A percentile compares a stretch with the other conserved stretches of the same genome.
Evolutionary conservation across 1,140 invertebrate species (phyloP).

Genomic region (Euborellia annulipes): DNA sequence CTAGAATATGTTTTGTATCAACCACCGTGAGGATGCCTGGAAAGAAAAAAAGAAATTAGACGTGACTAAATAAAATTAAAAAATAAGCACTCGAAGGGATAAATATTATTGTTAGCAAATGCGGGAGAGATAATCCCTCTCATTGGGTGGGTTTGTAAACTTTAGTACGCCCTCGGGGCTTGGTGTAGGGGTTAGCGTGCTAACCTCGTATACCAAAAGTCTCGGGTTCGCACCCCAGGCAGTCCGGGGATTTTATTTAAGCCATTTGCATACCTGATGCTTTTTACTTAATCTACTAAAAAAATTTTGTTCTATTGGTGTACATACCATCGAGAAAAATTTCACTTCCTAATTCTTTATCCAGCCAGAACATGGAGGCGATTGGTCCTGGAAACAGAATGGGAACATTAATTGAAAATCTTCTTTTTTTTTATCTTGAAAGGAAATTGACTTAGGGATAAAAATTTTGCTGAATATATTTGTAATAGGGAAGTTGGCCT

Average conservation of each 20-base stretch:
- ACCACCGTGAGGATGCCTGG: conserved; percentile 38
- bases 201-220: too few relatives aligned
- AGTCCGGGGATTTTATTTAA: too few relatives aligned
- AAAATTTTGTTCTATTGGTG: background rate
- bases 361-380: conserved; percentile 44
- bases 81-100: background rate
- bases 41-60: conserved; percentile 14
- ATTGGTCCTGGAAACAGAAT: conserved; percentile 34
- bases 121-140: background rate
- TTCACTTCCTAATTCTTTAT: conserved; percentile 42
- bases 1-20: conserved; percentile 33
- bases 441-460: too few relatives aligned
- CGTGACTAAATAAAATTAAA: conserved; percentile 2
- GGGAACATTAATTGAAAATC: background rate
- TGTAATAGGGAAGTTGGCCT: too few relatives aligned
- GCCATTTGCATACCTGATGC: too few relatives aligned
- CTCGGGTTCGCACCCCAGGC: too few relatives aligned
- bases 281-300: background rate
- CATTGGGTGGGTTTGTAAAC: too few relatives aligned
- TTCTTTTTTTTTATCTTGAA: too few relatives aligned
- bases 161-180: too few relatives aligned
- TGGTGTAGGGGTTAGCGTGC: too few relatives aligned
- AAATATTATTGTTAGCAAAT: background rate
- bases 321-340: conserved; percentile 40
- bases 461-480: background rate